Evolutionary conservation across 2,113 vertebrate genomes (phyloP), one percentile per base, ranked within the genome.

Genomic region (Harpagus bidentatus): DNA sequence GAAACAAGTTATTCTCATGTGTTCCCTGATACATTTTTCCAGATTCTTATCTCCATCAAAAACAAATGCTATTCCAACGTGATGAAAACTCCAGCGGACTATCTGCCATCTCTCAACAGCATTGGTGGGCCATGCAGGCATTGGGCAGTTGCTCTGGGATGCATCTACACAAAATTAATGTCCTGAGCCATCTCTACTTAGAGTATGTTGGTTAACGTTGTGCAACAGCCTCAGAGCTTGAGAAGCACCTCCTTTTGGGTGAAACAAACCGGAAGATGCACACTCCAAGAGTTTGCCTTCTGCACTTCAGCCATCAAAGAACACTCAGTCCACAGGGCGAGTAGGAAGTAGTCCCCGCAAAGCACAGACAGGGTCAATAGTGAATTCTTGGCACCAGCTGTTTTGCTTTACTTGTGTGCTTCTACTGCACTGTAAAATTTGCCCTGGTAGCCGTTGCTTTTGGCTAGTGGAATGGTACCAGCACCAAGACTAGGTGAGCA

Each of bases 41-140:
- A 59, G n/a, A 55, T 81, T 81, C 45, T 83, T 18, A 58, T 13
- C 42, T 63, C 16, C 20, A 48, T 48, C 3, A 53, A 73, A 92
- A 19, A 0, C 8, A 73, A 72, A 58, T 34, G 16, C 52, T 43
- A 0, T 40, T 72, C 11, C 55, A 53, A 14, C 1, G 1, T 20
- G 18, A 6, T 19, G 36, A 50, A 65, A 69, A 69, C 40, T 48
- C 43, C 43, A 42, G 13, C 16, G 43, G 55, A 16, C 11, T 25
- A 16, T 10, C 13, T 4, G 5, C 9, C 16, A 43, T 18, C 40
- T 86, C 55, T 82, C 62, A 76, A 32, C 23, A 58, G 38, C 32
- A 17, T 0, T 50, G 58, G 10, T 36, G 20, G 19, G 23, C 32
- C 34, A 3, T 4, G 34, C 22, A 86, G 55, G 40, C 13, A 32